Percentiles rank a stretch among this genome's conserved stretches.
Conservation (phyloP, 2,113 vertebrate genomes). For the Maylandia zebra region DNA sequence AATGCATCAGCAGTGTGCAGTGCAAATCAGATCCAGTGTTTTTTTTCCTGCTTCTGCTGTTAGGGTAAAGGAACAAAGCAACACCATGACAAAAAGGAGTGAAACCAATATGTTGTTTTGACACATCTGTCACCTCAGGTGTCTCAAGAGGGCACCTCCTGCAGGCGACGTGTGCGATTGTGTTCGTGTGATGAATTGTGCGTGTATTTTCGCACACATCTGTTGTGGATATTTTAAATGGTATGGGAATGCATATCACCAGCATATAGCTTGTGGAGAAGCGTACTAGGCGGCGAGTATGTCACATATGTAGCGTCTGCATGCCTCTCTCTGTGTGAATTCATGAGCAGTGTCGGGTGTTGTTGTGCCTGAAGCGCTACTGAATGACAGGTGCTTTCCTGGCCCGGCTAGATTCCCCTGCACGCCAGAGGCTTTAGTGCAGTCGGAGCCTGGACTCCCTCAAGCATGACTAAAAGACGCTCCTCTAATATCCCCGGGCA, state of each 20-base stretch:
- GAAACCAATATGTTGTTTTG: conserved; percentile 69
- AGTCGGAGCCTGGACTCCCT: conserved; percentile 19
- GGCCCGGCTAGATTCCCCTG: conserved; percentile 22
- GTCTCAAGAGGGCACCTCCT: conserved; percentile 35
- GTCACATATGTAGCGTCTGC: neutral
- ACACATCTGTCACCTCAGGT: conserved; percentile 57
- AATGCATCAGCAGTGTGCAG: conserved; percentile 72
- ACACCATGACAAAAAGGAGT: conserved; percentile 41
- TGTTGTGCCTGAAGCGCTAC: conserved; percentile 22
- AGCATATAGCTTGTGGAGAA: neutral
- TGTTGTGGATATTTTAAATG: conserved; percentile 6
- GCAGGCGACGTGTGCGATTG: neutral
- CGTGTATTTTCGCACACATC: neutral
- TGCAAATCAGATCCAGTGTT: conserved; percentile 46
- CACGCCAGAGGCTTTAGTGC: conserved; percentile 16
- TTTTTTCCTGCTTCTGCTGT: neutral
- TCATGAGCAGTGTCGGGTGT: conserved; percentile 26
- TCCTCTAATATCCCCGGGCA: conserved; percentile 39
- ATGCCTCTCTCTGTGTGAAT: neutral
- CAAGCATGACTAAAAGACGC: conserved; percentile 44
- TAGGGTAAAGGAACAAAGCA: conserved; percentile 54
- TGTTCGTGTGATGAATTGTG: conserved; percentile 36
- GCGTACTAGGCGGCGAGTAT: neutral
- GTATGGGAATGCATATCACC: neutral
- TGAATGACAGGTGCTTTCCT: conserved; percentile 39